Conservation (phyloP, 2,797 vertebrate genomes). For the Lepilemur ruficaudatus region DNA sequence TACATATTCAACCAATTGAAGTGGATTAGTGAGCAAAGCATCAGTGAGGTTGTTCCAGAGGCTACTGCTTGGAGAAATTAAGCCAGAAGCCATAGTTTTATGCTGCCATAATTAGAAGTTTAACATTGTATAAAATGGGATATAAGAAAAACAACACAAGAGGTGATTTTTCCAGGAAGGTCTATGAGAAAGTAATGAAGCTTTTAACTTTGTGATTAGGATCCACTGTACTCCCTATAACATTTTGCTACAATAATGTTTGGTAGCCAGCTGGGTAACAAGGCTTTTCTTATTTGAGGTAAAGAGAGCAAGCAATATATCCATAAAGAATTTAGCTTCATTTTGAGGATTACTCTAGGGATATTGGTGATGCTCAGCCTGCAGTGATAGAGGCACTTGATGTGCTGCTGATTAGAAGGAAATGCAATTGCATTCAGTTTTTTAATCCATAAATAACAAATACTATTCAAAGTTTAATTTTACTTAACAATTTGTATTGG, state of each 20-base stretch:
- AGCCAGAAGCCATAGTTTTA: neutral
- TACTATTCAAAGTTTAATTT: neutral
- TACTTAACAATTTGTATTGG: neutral
- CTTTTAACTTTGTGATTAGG: neutral
- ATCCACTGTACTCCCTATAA: neutral
- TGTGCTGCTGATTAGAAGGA: neutral
- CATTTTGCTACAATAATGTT: neutral
- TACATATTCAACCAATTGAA: neutral
- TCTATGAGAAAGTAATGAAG: neutral
- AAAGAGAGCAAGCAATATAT: neutral
- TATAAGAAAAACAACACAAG: neutral
- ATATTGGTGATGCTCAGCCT: neutral
- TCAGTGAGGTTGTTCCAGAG: neutral
- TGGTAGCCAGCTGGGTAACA: neutral
- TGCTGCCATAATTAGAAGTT: neutral
- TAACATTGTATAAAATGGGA: neutral
- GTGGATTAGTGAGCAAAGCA: neutral
- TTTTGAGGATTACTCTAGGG: neutral
- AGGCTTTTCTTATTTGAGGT: neutral
- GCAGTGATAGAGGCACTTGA: neutral
- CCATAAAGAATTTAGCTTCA: neutral
- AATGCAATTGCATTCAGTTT: neutral
- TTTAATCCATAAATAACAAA: neutral
- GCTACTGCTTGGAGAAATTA: neutral
- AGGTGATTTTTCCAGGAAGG: neutral